Conservation (phyloP, 2,888 invertebrate genomes). For the Zhengitettix transpicula region DNA sequence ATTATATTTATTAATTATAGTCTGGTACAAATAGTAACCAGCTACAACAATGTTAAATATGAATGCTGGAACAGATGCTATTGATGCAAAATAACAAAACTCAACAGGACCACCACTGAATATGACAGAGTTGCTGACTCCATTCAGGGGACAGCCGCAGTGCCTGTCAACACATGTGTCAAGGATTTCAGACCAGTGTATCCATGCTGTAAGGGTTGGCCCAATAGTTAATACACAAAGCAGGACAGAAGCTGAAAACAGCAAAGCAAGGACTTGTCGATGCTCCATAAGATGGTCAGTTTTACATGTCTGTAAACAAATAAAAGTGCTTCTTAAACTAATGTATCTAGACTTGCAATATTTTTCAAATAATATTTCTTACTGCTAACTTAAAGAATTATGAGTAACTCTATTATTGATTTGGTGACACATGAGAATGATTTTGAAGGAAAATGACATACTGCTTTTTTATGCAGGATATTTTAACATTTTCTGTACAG, state of each 20-base stretch:
- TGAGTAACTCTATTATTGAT: too few species aligned
- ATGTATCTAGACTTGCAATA: too few species aligned
- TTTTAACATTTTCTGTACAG: too few species aligned
- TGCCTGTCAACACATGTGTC: neutral
- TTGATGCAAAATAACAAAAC: constrained; percentile 22
- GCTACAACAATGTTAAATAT: constrained; percentile 19
- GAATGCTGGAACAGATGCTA: constrained; percentile 18
- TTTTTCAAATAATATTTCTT: too few species aligned
- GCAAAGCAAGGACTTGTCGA: neutral
- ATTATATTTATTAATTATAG: constrained; percentile 24
- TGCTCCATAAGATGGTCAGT: too few species aligned
- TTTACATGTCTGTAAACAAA: too few species aligned
- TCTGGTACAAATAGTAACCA: constrained; percentile 16
- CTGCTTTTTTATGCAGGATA: too few species aligned
- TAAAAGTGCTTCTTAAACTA: too few species aligned
- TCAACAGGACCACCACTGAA: neutral
- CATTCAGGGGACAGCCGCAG: neutral
- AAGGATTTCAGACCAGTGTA: neutral
- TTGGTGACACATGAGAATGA: too few species aligned
- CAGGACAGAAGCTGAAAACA: neutral
- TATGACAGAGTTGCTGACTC: neutral
- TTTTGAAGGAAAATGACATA: too few species aligned
- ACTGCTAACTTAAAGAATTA: too few species aligned
- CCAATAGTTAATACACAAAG: neutral
- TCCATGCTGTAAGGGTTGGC: neutral